These are phyloP conservation scores for Acinonyx jubatus DNA, from an alignment of 2,113 vertebrate genomes.

Conservation along the genomic window DNA sequence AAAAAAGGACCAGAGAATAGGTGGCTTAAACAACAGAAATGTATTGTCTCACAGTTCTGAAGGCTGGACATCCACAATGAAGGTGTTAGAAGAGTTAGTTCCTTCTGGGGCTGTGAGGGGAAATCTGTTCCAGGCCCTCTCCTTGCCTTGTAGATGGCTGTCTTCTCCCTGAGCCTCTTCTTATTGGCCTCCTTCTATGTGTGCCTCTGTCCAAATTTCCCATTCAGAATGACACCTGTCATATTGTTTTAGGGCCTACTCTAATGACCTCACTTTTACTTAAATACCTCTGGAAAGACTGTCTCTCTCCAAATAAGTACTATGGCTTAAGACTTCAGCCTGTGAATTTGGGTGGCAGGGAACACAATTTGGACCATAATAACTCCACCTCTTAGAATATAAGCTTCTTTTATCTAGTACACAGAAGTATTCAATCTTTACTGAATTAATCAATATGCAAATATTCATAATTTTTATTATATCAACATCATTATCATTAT, in stretches of 20 bases:
- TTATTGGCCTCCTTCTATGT: fast-evolving
- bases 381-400: neutral
- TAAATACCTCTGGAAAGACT: neutral
- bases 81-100: neutral
- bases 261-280: neutral
- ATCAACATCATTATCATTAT: neutral
- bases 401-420: neutral
- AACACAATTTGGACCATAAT: neutral
- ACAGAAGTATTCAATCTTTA: neutral
- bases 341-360: neutral
- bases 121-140: neutral
- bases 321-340: neutral
- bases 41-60: neutral
- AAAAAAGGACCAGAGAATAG: neutral
- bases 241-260: neutral
- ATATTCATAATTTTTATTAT: neutral
- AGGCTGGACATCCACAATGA: neutral
- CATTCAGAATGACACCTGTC: neutral
- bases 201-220: neutral
- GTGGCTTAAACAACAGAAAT: neutral
- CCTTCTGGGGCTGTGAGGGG: neutral
- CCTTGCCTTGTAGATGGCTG: fast-evolving
- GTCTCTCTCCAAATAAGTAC: neutral
- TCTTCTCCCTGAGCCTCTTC: neutral
- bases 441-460: neutral